Base-by-base conservation (phyloP, 2,797 vertebrate genomes). In the Enteromius anoplus region DNA sequence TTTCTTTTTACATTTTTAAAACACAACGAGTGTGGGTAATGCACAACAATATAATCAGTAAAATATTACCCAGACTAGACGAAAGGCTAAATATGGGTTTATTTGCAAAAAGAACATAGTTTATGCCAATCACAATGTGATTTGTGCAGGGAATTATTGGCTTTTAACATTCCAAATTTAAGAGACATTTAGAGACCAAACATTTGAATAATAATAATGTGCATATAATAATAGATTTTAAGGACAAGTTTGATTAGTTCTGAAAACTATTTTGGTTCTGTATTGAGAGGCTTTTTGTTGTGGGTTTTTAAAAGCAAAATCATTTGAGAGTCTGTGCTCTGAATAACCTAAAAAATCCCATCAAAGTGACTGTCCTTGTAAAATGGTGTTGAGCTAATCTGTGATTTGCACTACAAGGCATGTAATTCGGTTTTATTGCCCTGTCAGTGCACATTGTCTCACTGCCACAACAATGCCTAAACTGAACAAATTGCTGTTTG, bases 401-500 rank as follows among this genome's bases (percentile, higher is more conserved):
- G 21, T 21, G 8, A 69, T 81, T 87, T 75, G 60, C n/a, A 23
- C 23, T 71, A 70, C 45, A 47, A 80, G 71, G 65, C 84, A 69
- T 82, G 62, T 78, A 71, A 81, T 85, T 82, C 19, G 12, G 29
- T 78, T 76, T 34, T 65, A 82, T 85, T 72, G 75, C 66, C 65
- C 68, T 85, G 85, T 80, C 34, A 82, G 49, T 83, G 81, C 71
- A 37, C 55, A 84, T 77, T 84, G 55, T 77, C 65, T 84, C 64
- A 60, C 65, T 12, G 15, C 26, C 34, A 84, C 65, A 76, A 82
- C 76, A 78, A 84, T 60, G 78, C 75, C 69, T 84, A 68, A 86
- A 80, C 75, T 69, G 80, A 62, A 60, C 49, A 77, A 83, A 85
- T 81, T 81, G 78, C 69, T 81, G 78, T 81, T 87, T 84, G 78